Evolutionary conservation across 2,888 invertebrate genomes (phyloP), one percentile per base, ranked within the genome.

Genomic region (Bursaphelenchus okinawaensis): DNA sequence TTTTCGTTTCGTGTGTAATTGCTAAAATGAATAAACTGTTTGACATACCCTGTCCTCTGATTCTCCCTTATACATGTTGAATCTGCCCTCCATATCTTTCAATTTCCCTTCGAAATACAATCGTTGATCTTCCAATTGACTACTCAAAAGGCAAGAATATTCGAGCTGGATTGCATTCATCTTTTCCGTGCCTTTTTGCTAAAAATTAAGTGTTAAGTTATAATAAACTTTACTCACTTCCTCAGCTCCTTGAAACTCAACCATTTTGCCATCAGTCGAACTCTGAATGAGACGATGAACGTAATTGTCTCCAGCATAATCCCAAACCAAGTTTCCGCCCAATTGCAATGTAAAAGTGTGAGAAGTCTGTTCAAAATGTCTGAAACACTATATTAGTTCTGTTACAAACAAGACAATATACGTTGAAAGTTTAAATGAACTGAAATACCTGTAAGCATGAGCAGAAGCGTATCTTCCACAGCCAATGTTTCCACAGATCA

Each of bases 401-500:
- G n/a, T n/a, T n/a, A n/a, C n/a, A n/a, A n/a, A n/a, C n/a, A n/a
- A n/a, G n/a, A 40, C 40, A 12, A 54, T 24, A 4, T 16, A n/a
- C n/a, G n/a, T n/a, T 16, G 22, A 27, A 52, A 9, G 12, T 51
- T 26, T 12, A 6, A 12, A 56, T 28, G 12, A 24, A 6, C n/a
- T n/a, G n/a, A n/a, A n/a, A n/a, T n/a, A 62, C 74, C 31, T 78
- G 87, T 92, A 92, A 0, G 98, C 98, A 85, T 98, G 98, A 0
- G 93, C 94, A 31, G 87, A 87, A 23, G 89, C 88, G 83, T 89
- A 93, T 80, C 95, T 88, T 4, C 98, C 96, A 84, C 98, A 99
- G 26, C 98, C 98, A 12, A 99, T 90, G 83, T 96, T 91, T 0
- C 98, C 98, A 83, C 98, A 99, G 69, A 99, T 93, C 62, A 99